Base-by-base conservation (phyloP, 1,140 invertebrate genomes). In the Latrodectus geometricus region DNA sequence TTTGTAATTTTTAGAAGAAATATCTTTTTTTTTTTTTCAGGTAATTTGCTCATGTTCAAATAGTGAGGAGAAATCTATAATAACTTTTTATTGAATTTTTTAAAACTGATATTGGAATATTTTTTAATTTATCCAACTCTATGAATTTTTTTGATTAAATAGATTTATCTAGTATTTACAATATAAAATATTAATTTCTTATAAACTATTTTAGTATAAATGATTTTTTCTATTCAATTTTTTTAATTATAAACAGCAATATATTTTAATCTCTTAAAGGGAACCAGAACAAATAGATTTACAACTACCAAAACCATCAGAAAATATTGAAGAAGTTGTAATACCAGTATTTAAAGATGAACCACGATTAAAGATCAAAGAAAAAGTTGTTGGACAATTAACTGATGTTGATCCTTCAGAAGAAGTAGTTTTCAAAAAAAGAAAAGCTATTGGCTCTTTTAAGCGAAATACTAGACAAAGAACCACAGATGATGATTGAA, bases 381-480 rank as follows among this genome's bases (percentile, higher is more conserved):
- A 87, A 70, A 87, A 87, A 69, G 35, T 72, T 11, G 50, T 87
- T 50, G 79, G 86, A 48, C 17, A 75, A 4, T 49, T 87, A 50
- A n/a, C 35, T 20, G 72, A 70, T 15, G 52, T 0, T 17, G 77
- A 80, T 52, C n/a, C 69, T 21, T 35, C 65, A 75, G 73, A 50
- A 69, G 21, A 61, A 76, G 75, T 77, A 8, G 52, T 66, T 65
- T 88, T 88, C 23, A 88, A 88, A 23, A 88, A 88, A n/a, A 21
- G 87, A 61, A 88, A 88, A 76, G 66, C 76, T 66, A 9, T 20
- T 73, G 12, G 49, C 5, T 54, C 48, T 65, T 54, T 20, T 3
- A 83, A 83, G 20, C 84, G 79, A 35, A 88, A 88, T 79, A 65
- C 79, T 23, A 78, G 87, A 78, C 78, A 84, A 50, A 78, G 87